phyloP scores from a whole-genome alignment of 1,140 invertebrate genomes.

The Orius insidiosus region DNA sequence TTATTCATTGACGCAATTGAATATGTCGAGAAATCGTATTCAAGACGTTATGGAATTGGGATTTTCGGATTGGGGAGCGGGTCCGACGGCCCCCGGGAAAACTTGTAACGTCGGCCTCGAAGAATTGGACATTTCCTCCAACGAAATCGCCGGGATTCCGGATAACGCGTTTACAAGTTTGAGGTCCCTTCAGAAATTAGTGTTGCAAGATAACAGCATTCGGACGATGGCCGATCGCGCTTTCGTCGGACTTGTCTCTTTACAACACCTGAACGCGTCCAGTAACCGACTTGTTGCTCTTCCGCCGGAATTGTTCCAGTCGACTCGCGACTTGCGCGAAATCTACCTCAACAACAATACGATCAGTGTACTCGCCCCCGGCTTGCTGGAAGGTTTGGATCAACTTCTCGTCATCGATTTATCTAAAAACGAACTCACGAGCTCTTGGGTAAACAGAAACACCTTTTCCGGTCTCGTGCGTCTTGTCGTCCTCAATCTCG shows the following conservation, averaged over 20 bases:
- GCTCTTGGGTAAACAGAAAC: conserved; percentile 57
- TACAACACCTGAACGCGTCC: conserved; percentile 56
- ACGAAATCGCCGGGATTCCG: conserved; percentile 47
- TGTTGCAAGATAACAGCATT: conserved; percentile 55
- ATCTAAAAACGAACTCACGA: conserved; percentile 51
- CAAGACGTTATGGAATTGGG: conserved; percentile 54
- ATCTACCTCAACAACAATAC: conserved; percentile 67
- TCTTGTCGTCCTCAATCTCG: conserved; percentile 57
- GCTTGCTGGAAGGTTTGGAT: conserved; percentile 53
- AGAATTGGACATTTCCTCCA: conserved; percentile 52
- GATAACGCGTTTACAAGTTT: conserved; percentile 51
- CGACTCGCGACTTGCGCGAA: conserved; percentile 43
- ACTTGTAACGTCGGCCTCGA: conserved; percentile 46
- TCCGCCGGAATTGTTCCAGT: conserved; percentile 53
- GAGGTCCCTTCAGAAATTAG: conserved; percentile 41
- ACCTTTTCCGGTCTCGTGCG: conserved; percentile 54
- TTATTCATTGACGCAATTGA: conserved; percentile 45
- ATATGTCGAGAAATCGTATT: conserved; percentile 58
- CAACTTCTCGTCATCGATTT: conserved; percentile 61
- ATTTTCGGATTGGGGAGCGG: conserved; percentile 41
- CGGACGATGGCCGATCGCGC: conserved; percentile 50
- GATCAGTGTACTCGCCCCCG: conserved; percentile 52
- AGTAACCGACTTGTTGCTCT: conserved; percentile 55
- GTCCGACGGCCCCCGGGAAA: conserved; percentile 28
- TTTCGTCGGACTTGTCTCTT: conserved; percentile 41